Conservation (phyloP, 2,797 vertebrate genomes). For the Scolopax bukidnonensis region DNA sequence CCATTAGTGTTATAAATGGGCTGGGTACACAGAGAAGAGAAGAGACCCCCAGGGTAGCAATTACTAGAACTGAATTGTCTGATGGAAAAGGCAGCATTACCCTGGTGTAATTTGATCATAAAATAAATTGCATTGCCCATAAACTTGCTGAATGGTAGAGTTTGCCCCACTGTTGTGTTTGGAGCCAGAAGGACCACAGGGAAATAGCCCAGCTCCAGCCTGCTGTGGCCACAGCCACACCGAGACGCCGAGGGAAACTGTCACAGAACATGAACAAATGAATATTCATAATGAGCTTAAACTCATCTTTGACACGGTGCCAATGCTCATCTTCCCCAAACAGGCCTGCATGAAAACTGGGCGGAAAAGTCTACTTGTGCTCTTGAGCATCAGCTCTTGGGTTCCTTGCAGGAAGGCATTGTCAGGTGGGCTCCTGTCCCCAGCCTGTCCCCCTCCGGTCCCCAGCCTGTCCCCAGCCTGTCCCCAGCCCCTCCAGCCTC, state of each 20-base stretch:
- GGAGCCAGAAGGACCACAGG: conserved; percentile 43
- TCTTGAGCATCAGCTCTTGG: not conserved
- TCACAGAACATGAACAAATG: not conserved
- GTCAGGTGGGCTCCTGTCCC: fast-evolving
- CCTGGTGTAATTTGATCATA: conserved; percentile 71
- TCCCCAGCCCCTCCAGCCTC: not conserved
- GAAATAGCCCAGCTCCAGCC: conserved; percentile 11
- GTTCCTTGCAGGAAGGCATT: fast-evolving
- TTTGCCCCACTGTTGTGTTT: not conserved
- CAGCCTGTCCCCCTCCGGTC: not conserved
- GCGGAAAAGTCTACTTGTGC: fast-evolving
- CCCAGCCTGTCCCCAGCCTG: not conserved
- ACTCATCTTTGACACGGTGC: not conserved
- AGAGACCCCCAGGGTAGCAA: conserved; percentile 69
- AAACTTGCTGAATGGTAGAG: conserved; percentile 58
- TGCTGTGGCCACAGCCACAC: not conserved
- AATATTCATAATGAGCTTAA: not conserved
- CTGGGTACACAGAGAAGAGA: not conserved
- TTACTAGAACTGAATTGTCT: conserved; percentile 70
- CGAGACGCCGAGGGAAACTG: not conserved
- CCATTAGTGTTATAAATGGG: conserved; percentile 46
- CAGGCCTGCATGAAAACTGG: not conserved
- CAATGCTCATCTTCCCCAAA: not conserved
- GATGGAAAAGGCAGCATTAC: conserved; percentile 61
- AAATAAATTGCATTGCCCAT: conserved; percentile 76